These are phyloP conservation scores for Vultur gryphus DNA, from an alignment of 2,797 vertebrate species.

Conservation along the genomic window DNA sequence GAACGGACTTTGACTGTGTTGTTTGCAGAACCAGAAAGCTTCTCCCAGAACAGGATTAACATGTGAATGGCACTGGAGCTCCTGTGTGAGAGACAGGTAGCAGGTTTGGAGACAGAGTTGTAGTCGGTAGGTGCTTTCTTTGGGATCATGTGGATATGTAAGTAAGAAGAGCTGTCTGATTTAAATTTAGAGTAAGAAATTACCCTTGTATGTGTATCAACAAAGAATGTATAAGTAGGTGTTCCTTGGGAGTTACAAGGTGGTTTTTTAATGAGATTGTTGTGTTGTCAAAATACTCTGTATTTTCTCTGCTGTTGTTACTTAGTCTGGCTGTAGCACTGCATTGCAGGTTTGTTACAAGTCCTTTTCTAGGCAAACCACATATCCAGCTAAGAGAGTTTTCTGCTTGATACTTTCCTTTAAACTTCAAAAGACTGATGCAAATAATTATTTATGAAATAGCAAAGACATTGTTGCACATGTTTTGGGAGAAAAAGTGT, in stretches of 20 bases:
- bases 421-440: not conserved
- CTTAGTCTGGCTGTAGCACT: not conserved
- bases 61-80: not conserved
- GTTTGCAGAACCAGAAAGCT: not conserved
- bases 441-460: not conserved
- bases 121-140: fast-evolving
- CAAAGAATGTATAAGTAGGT: not conserved
- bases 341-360: not conserved
- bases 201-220: not conserved
- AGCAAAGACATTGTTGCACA: not conserved
- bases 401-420: not conserved
- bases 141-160: not conserved
- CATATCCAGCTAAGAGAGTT: not conserved
- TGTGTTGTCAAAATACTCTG: not conserved
- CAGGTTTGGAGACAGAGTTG: not conserved
- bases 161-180: not conserved
- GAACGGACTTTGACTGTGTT: not conserved
- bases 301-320: not conserved
- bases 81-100: not conserved
- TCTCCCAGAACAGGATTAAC: not conserved
- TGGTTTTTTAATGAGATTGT: not conserved
- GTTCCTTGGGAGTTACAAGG: not conserved
- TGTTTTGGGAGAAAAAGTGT: not conserved
- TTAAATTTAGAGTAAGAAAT: not conserved
- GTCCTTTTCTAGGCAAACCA: not conserved